Base-by-base conservation (phyloP, 2,113 vertebrate genomes). In the Heterochromis multidens region DNA sequence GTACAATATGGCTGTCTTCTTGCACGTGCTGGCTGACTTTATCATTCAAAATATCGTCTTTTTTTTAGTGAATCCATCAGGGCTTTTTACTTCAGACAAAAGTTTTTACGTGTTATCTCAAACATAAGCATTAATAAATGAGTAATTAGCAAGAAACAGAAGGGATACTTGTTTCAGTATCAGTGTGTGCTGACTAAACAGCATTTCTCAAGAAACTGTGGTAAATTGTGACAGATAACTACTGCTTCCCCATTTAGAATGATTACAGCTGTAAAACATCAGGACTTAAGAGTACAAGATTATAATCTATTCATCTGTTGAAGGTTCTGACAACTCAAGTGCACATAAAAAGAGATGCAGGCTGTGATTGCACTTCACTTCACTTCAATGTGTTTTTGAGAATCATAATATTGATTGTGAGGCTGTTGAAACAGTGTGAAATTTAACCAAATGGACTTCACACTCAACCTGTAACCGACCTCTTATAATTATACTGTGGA, bases 191-290 rank as follows among this genome's bases (percentile, higher is more conserved):
- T 27, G 17, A 58, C 16, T 43, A 9, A 81, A 4, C 33, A 60
- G 25, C 29, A 1, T 70, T 54, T 43, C 14, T 80, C 12, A 52
- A 52, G 54, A 37, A 82, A 4, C 54, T 57, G 63, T 57, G 77
- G 23, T 21, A 4, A 67, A 19, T 70, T 84, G 86, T 87, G 59
- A 80, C 3, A 79, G 85, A 40, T 61, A 61, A 57, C 2, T 29
- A 7, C 3, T 5, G 83, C 63, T 88, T 90, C 80, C 59, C n/a
- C 49, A 11, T 65, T 82, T 49, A 59, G 10, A 58, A 21, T 10
- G 40, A 54, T 27, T 7, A 54, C 29, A 17, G 37, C 54, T 21
- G 1, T 67, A 43, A 54, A 11, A 14, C 5, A 11, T 19, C 25
- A 82, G n/a, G 9, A 21, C 6, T 12, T 70, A 21, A 10, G 0